These are phyloP conservation scores for Oreotragus oreotragus DNA, from an alignment of 2,113 vertebrate species.

Conservation along the genomic window DNA sequence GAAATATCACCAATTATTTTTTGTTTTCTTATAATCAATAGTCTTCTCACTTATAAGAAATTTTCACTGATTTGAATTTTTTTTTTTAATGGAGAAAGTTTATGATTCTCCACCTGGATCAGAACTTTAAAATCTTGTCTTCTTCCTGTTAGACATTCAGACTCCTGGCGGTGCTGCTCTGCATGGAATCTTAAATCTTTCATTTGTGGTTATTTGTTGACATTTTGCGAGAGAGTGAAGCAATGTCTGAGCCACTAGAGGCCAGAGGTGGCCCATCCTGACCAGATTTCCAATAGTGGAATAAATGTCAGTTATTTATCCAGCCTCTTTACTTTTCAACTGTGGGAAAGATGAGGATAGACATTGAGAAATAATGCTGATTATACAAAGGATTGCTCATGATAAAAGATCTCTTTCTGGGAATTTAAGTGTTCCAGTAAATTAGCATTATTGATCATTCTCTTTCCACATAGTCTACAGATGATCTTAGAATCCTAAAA, in stretches of 20 bases:
- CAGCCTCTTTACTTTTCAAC: constrained; percentile 29
- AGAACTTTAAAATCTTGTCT: not conserved
- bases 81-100: not conserved
- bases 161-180: not conserved
- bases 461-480: constrained; percentile 69
- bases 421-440: constrained; percentile 78
- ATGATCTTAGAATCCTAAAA: constrained; percentile 79
- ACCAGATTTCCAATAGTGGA: constrained; percentile 6
- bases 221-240: constrained; percentile 45
- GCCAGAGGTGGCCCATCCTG: not conserved
- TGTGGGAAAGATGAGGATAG: constrained; percentile 42
- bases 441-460: constrained; percentile 81
- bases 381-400: constrained; percentile 68
- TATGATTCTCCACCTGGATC: not conserved
- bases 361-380: constrained; percentile 68
- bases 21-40: not conserved
- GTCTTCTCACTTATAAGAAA: not conserved
- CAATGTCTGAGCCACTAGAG: constrained; percentile 33
- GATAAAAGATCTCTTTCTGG: constrained; percentile 77
- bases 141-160: not conserved
- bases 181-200: constrained; percentile 47
- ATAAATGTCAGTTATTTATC: constrained; percentile 56
- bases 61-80: not conserved
- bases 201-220: constrained; percentile 20
- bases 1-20: not conserved